Evolutionary conservation across 2,113 vertebrate genomes (phyloP), one percentile per base, ranked within the genome.

Genomic region (Festucalex cinctus): DNA sequence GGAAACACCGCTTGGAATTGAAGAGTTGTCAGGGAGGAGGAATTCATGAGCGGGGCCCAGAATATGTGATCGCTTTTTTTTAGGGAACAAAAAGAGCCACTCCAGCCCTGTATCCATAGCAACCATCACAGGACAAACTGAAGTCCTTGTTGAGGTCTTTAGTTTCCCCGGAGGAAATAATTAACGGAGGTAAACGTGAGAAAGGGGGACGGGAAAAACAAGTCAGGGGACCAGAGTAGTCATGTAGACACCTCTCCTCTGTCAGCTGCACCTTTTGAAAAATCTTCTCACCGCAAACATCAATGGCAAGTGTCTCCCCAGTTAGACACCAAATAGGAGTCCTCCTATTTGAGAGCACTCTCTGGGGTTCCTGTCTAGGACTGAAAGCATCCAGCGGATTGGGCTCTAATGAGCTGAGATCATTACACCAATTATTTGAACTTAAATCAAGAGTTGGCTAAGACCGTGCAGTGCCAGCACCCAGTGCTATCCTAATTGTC

Each of bases 341-440:
- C 48, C 64, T 75, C 51, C 71, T 70, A 32, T 76, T 53, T 77
- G 72, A 80, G 59, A 79, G 72, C 51, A 39, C 78, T 78, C 79
- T 79, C 70, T 76, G 71, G 76, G 70, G 79, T 69, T 89, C 73
- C 73, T 59, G 63, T 74, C 39, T 70, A 59, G 71, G 68, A 73
- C 70, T 80, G 86, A 86, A 73, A 66, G 70, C 81, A 83, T 86
- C 80, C 81, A 61, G 54, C 74, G 81, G 79, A 71, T 84, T 17
- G 32, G 56, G 78, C 75, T 2, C 76, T 86, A 90, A 90, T 81
- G 83, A 90, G 81, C 84, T 73, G 73, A 80, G 81, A 86, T 86
- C 85, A 89, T 89, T 87, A 91, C 66, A 22, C 81, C 88, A 90
- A 90, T 90, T 90, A 89, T 81, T 85, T 85, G 76, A 82, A 82